Percentiles rank a stretch among this genome's conserved stretches.
These are phyloP conservation scores for Trichacis sp. DNA, from an alignment of 2,888 invertebrate species.

Conservation along the genomic window DNA sequence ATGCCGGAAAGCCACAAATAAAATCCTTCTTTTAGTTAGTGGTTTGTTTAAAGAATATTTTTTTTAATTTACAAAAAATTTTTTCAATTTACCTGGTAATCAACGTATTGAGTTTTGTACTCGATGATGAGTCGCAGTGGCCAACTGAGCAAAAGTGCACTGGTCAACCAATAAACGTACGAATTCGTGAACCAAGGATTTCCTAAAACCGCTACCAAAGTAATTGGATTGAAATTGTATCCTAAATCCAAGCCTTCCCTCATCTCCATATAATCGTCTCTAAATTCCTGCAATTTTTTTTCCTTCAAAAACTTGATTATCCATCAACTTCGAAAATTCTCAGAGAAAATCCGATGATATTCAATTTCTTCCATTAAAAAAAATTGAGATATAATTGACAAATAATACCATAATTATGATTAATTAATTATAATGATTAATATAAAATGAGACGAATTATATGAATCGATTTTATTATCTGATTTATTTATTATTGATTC, in stretches of 20 bases:
- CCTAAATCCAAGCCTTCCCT: constrained; percentile 82
- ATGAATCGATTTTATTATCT: no score
- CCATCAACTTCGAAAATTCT: no score
- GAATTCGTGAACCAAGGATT: constrained; percentile 78
- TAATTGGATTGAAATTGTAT: constrained; percentile 62
- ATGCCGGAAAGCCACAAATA: no score
- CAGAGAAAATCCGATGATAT: no score
- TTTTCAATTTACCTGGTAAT: constrained; percentile 77
- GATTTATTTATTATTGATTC: no score
- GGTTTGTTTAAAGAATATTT: neutral
- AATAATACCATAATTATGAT: neutral
- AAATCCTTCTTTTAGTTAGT: neutral
- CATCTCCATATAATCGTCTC: constrained; percentile 89
- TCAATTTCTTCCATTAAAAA: no score
- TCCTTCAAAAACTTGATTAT: no score
- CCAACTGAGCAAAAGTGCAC: constrained; percentile 84
- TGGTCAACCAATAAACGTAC: constrained; percentile 81
- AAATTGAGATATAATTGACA: neutral
- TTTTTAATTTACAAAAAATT: constrained; percentile 42
- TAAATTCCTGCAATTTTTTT: constrained; percentile 71
- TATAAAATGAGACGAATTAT: neutral
- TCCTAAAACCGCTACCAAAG: constrained; percentile 63
- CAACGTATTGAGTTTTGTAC: constrained; percentile 84
- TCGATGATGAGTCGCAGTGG: constrained; percentile 83
- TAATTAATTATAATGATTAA: neutral